phyloP scores from a whole-genome alignment of 2,113 vertebrate species.

The Chloropsis hardwickii region DNA sequence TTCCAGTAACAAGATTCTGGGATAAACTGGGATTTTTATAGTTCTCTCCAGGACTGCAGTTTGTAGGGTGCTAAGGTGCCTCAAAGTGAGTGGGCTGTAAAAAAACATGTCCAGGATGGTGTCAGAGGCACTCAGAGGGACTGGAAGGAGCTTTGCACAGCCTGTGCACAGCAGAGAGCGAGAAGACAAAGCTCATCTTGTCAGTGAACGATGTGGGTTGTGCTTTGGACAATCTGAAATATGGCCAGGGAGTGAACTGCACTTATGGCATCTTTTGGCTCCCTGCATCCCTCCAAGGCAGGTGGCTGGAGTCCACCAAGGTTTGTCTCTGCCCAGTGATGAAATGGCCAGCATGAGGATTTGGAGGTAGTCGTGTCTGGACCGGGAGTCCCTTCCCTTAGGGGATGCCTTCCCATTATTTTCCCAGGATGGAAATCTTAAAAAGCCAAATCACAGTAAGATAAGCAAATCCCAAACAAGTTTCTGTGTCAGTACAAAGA shows the following conservation, averaged over 20 bases:
- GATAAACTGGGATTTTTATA: background rate
- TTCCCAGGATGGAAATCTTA: background rate
- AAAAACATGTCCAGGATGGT: background rate
- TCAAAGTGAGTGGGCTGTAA: background rate
- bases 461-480: background rate
- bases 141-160: background rate
- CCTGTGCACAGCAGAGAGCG: background rate
- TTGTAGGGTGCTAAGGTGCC: background rate
- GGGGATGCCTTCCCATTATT: background rate
- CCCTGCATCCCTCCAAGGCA: background rate
- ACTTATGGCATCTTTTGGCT: background rate
- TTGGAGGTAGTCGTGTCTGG: background rate
- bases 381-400: background rate
- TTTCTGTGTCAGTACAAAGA: background rate
- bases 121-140: background rate
- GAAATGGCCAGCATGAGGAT: background rate
- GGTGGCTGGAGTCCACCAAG: background rate
- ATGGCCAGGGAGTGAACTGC: background rate
- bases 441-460: background rate
- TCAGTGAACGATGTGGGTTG: background rate
- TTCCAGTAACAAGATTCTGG: background rate
- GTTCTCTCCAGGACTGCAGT: background rate
- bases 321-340: background rate
- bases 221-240: background rate
- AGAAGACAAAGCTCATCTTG: background rate